Evolutionary conservation across 2,888 invertebrate genomes (phyloP).

Genomic region (Orthosia cruda): DNA sequence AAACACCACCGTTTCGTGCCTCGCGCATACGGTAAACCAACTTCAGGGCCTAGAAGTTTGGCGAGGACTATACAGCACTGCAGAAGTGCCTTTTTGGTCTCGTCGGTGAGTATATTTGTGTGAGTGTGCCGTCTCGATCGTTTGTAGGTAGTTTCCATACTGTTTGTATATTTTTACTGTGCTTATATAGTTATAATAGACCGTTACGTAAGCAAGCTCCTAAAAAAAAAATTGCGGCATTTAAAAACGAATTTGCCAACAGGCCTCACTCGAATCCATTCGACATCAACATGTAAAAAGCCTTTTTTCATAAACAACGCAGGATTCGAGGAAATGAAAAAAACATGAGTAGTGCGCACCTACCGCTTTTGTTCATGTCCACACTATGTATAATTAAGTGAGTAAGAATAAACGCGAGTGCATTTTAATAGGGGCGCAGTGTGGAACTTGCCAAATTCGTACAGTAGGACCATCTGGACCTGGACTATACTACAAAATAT

Average conservation of each 20-base stretch:
- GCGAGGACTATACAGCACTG: too few species aligned
- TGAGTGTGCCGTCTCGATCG: too few species aligned
- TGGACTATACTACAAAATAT: neutral
- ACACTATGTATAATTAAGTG: conserved; percentile 55
- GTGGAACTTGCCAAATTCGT: conserved; percentile 59
- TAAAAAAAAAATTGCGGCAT: conserved; percentile 13
- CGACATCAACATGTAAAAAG: conserved; percentile 42
- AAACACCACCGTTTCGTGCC: too few species aligned
- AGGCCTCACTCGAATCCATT: conserved; percentile 31
- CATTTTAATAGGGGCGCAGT: conserved; percentile 62
- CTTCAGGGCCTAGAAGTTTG: too few species aligned
- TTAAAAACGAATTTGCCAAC: conserved; percentile 43
- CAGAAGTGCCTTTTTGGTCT: too few species aligned
- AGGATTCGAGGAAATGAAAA: conserved; percentile 46
- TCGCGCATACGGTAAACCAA: too few species aligned
- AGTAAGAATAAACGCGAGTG: conserved; percentile 48
- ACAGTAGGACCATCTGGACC: neutral
- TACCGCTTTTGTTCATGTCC: conserved; percentile 35
- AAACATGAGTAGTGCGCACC: conserved; percentile 34
- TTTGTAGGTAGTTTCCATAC: too few species aligned
- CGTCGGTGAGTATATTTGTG: too few species aligned
- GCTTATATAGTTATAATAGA: conserved; percentile 4
- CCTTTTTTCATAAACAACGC: conserved; percentile 44
- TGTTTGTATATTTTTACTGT: too few species aligned
- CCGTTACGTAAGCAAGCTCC: neutral